Evolutionary conservation across 2,113 vertebrate species (phyloP).

Genomic region (Sarotherodon lohbergeri): DNA sequence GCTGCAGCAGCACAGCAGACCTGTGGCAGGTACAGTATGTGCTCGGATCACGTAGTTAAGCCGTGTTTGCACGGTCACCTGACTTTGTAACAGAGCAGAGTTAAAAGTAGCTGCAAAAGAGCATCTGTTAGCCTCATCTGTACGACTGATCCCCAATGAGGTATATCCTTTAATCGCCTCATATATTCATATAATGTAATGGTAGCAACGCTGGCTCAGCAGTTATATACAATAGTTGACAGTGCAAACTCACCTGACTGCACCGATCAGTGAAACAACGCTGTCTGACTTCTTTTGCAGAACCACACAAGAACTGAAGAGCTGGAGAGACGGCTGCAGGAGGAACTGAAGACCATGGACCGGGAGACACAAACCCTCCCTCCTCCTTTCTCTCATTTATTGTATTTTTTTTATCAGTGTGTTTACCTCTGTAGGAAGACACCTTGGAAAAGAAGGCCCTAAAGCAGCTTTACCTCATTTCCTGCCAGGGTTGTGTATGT

Average conservation of each 20-base stretch:
- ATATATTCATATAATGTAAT: background rate
- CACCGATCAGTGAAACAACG: background rate
- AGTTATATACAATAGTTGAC: background rate
- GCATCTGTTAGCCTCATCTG: background rate
- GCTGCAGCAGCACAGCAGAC: slow-evolving; percentile 59
- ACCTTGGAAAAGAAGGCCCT: background rate
- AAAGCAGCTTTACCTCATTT: slow-evolving; percentile 34
- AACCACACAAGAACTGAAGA: slow-evolving; percentile 20
- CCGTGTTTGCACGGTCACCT: background rate
- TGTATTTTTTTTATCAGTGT: background rate
- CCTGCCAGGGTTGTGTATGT: background rate
- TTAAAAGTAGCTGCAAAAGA: background rate
- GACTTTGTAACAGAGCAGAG: background rate
- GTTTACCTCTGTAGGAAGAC: background rate
- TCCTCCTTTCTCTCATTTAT: background rate
- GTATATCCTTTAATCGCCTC: rapidly evolving
- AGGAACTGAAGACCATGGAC: background rate
- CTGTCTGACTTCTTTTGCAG: slow-evolving; percentile 38
- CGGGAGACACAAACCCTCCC: background rate
- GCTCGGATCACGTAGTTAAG: rapidly evolving
- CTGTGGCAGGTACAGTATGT: slow-evolving; percentile 34
- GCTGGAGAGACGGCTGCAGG: background rate
- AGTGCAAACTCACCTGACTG: background rate
- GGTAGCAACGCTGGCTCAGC: background rate
- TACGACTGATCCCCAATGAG: background rate